Percentiles rank a stretch among this genome's conserved stretches.
These are phyloP conservation scores for Netelia virgata DNA, from an alignment of 2,888 invertebrate genomes.

Conservation along the genomic window DNA sequence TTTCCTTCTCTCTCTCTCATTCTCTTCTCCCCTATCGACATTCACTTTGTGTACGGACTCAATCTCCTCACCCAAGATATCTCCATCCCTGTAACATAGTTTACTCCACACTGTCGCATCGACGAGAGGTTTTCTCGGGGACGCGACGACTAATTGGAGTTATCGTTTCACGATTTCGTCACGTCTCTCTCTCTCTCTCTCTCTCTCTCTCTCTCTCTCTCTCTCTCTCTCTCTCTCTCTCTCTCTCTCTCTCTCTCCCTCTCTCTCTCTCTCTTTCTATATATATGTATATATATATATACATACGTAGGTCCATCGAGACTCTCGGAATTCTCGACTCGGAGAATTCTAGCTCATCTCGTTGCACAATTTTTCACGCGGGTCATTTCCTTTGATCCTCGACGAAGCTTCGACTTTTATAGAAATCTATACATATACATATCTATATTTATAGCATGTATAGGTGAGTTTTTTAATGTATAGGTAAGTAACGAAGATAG, in stretches of 20 bases:
- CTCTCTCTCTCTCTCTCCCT: too few relatives aligned
- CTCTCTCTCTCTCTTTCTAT: not conserved
- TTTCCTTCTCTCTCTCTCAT: not conserved
- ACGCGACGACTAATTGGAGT: slow-evolving; percentile 54
- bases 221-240: too few relatives aligned
- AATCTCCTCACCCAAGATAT: slow-evolving; percentile 30
- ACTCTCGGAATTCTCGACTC: slow-evolving; percentile 11
- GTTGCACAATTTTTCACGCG: slow-evolving; percentile 26
- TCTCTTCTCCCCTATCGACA: slow-evolving; percentile 25
- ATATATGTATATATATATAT: not conserved
- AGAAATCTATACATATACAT: not conserved
- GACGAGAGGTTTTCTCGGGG: slow-evolving; percentile 12
- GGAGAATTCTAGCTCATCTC: slow-evolving; percentile 22
- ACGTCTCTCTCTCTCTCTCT: slow-evolving; percentile 6
- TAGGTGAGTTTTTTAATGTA: too few relatives aligned
- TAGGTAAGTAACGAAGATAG: not conserved
- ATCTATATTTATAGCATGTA: not conserved
- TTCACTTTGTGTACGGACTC: slow-evolving; percentile 39
- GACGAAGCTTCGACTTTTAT: slow-evolving; percentile 11
- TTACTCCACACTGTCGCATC: slow-evolving; percentile 9
- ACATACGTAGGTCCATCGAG: not conserved
- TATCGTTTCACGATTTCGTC: slow-evolving; percentile 52
- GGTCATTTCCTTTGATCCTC: slow-evolving; percentile 42
- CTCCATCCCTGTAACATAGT: not conserved
- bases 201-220: too few relatives aligned